phyloP scores from a whole-genome alignment of 2,797 vertebrate genomes.

The Tokudaia muenninki region DNA sequence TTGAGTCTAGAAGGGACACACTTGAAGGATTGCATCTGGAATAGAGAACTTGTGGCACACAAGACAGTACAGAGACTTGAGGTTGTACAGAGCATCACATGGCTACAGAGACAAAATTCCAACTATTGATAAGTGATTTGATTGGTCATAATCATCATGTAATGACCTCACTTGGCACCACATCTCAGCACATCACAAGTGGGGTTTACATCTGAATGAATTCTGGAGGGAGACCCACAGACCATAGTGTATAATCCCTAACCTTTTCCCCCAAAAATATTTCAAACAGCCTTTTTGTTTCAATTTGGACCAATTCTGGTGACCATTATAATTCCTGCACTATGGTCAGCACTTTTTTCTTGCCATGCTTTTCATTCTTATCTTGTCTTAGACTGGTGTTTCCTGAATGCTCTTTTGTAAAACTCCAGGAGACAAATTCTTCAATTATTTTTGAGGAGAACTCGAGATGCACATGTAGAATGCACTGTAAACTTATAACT shows the following conservation, averaged over 20 bases:
- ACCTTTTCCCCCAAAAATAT: background rate
- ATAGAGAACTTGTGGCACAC: background rate
- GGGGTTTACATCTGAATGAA: background rate
- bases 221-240: background rate
- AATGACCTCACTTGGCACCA: background rate
- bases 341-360: background rate
- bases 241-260: background rate
- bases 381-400: background rate
- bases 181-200: background rate
- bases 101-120: background rate
- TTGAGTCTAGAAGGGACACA: background rate
- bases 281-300: background rate
- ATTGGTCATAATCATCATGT: background rate
- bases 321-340: background rate
- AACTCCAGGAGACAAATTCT: background rate
- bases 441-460: background rate
- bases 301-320: background rate
- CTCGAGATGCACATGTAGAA: background rate
- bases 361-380: background rate
- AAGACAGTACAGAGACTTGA: background rate
- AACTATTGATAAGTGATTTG: background rate
- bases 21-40: background rate
- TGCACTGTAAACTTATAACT: conserved; percentile 11
- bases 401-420: background rate
- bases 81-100: accelerated